Conservation (phyloP, 1,140 invertebrate species). For the Berghia stephanieae region DNA sequence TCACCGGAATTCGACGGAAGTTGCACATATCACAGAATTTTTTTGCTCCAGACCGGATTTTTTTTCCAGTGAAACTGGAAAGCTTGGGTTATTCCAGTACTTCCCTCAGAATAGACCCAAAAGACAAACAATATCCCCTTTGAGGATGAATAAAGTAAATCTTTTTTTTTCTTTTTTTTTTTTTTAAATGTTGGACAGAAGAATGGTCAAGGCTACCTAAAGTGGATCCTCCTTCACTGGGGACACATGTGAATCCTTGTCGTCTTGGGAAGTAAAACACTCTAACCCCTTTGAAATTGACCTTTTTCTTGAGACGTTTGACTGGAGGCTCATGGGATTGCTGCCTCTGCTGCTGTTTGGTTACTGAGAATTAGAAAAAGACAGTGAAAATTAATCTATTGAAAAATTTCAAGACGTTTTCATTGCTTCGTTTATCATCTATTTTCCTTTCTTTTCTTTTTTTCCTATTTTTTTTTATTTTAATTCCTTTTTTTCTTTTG, state of each 20-base stretch:
- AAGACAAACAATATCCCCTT: too few species aligned
- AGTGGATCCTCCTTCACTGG: conserved; percentile 94
- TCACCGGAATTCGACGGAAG: too few species aligned
- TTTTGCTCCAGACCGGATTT: too few species aligned
- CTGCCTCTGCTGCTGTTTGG: not conserved
- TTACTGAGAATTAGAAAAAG: not conserved
- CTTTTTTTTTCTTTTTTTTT: too few species aligned
- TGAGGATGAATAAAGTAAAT: too few species aligned
- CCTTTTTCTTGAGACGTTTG: conserved; percentile 65
- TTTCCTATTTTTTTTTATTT: too few species aligned
- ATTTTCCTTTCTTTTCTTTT: not conserved
- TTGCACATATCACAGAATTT: too few species aligned
- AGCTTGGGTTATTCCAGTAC: too few species aligned
- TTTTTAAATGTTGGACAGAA: not conserved
- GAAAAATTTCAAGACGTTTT: not conserved
- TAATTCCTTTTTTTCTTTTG: not conserved
- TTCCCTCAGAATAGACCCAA: too few species aligned
- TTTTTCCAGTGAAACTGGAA: too few species aligned
- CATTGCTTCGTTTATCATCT: not conserved
- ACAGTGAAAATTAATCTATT: not conserved
- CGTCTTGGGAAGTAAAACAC: conserved; percentile 94
- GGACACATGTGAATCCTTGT: conserved; percentile 98
- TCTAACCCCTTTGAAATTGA: conserved; percentile 91
- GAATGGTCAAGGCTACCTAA: conserved; percentile 73
- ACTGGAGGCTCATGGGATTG: conserved; percentile 21